These are phyloP conservation scores for Prolemur simus DNA, from an alignment of 2,113 vertebrate genomes.

Conservation along the genomic window DNA sequence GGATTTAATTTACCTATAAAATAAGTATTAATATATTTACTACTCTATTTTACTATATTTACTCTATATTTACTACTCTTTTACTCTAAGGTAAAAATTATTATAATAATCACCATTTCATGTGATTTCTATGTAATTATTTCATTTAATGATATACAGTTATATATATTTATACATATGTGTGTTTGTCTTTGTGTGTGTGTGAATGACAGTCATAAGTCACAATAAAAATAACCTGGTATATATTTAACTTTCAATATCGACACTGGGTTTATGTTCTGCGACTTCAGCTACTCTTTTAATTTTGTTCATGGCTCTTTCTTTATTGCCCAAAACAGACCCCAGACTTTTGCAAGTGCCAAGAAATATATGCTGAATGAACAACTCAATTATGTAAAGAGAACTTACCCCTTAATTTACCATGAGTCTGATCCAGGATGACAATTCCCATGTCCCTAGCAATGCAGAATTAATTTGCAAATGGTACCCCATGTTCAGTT, in stretches of 20 bases:
- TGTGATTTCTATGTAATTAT: background rate
- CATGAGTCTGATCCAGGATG: background rate
- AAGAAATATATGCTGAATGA: conserved; percentile 31
- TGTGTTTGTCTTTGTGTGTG: background rate
- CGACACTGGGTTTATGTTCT: background rate
- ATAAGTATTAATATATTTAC: background rate
- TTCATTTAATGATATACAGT: background rate
- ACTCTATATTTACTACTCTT: background rate
- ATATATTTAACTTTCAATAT: background rate
- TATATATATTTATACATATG: background rate
- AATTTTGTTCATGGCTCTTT: background rate
- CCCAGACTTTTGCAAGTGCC: background rate
- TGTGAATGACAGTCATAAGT: background rate
- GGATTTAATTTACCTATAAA: background rate
- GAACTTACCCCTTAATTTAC: background rate
- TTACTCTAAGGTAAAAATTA: background rate
- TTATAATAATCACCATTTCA: background rate
- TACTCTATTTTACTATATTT: background rate
- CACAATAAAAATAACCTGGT: background rate
- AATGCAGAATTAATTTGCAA: conserved; percentile 17
- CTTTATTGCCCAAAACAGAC: background rate
- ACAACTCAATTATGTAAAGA: conserved; percentile 26
- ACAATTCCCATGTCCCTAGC: background rate
- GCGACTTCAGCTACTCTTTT: background rate
- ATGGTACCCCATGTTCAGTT: background rate